Evolutionary conservation across 1,140 invertebrate species (phyloP).

Genomic region (Apis dorsata): DNA sequence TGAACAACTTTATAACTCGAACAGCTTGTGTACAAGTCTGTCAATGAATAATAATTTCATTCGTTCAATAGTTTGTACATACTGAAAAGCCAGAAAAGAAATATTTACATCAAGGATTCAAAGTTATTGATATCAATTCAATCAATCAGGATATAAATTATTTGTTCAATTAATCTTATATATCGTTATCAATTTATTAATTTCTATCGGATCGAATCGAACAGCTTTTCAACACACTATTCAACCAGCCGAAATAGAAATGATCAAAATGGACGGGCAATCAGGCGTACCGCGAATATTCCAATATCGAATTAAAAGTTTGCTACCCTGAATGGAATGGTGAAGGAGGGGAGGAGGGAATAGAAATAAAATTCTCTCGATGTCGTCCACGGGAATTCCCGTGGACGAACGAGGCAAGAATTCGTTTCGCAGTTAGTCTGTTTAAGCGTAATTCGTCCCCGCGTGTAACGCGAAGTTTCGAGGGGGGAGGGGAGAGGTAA

Average conservation of each 20-base stretch:
- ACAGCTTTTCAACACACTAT: not conserved
- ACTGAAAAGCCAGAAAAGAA: too few relatives aligned
- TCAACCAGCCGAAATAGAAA: constrained; percentile 21
- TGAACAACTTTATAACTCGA: too few relatives aligned
- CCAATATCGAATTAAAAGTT: constrained; percentile 45
- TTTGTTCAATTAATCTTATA: too few relatives aligned
- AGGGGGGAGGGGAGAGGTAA: too few relatives aligned
- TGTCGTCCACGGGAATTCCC: not conserved
- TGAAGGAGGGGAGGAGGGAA: not conserved
- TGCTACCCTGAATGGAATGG: not conserved
- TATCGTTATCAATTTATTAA: too few relatives aligned
- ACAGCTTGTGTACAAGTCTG: too few relatives aligned
- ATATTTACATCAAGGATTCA: too few relatives aligned
- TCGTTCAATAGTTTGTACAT: too few relatives aligned
- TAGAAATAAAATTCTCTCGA: constrained; percentile 16
- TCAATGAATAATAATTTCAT: too few relatives aligned
- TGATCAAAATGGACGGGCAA: constrained; percentile 39
- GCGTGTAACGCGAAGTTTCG: not conserved
- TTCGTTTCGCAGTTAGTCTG: not conserved
- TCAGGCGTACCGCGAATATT: constrained; percentile 33
- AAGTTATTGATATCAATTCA: not conserved
- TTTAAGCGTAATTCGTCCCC: constrained; percentile 6
- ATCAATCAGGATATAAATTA: not conserved
- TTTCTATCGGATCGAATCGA: not conserved
- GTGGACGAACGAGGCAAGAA: not conserved